Evolutionary conservation across 2,113 vertebrate genomes (phyloP).

Genomic region (Campylorhamphus procurvoides): DNA sequence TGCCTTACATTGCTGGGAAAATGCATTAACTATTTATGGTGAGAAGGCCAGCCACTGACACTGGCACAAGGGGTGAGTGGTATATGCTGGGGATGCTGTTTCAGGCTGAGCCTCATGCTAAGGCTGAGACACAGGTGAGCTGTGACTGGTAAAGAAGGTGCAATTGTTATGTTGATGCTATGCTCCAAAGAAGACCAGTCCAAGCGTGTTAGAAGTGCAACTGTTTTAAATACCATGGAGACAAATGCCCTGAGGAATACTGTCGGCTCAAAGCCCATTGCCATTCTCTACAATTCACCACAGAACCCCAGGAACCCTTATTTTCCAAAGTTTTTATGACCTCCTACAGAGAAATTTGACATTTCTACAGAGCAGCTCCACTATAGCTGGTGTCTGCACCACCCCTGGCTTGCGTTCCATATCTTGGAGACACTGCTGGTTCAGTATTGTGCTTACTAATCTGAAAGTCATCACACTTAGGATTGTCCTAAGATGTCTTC

Average conservation of each 20-base stretch:
- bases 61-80: neutral
- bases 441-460: neutral
- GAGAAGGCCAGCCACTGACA: neutral
- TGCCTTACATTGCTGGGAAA: neutral
- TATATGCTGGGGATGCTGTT: neutral
- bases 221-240: neutral
- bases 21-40: neutral
- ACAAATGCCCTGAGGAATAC: neutral
- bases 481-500: neutral
- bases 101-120: neutral
- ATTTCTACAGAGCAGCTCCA: neutral
- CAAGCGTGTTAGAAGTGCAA: neutral
- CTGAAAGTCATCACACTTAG: neutral
- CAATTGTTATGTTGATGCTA: neutral
- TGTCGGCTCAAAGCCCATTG: neutral
- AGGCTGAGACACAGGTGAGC: neutral
- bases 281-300: neutral
- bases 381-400: neutral
- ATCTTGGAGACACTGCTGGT: neutral
- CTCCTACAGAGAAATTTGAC: neutral
- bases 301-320: neutral
- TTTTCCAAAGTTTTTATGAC: neutral
- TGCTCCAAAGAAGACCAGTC: neutral
- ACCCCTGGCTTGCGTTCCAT: neutral
- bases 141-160: neutral